Evolutionary conservation across 92 coral and sea anemone genomes (phyloP).

Genomic region (Phenganax stokvisi): DNA sequence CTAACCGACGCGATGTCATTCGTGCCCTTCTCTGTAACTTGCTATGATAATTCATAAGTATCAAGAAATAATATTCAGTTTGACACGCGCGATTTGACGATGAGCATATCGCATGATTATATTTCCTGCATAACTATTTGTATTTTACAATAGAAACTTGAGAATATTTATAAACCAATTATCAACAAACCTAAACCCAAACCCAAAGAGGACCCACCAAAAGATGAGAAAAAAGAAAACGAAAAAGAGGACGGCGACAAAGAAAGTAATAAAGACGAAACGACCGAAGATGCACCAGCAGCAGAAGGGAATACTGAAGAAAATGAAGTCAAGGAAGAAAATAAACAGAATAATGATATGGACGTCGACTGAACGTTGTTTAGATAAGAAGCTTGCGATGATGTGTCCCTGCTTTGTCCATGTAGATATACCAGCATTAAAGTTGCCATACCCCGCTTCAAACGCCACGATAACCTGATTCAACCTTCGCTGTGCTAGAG

Average conservation of each 20-base stretch:
- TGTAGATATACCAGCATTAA: background rate
- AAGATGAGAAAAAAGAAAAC: conserved; percentile 44
- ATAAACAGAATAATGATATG: conserved; percentile 51
- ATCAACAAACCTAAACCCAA: conserved; percentile 82
- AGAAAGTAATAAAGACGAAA: background rate
- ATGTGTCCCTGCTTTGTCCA: background rate
- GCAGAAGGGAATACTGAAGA: conserved; percentile 25
- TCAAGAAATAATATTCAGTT: too few species aligned
- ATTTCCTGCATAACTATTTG: too few species aligned
- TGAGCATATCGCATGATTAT: too few species aligned
- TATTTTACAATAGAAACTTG: conserved; percentile 55
- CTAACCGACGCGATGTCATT: too few species aligned
- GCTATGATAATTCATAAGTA: too few species aligned
- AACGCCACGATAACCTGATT: background rate
- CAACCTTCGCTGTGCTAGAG: too few species aligned
- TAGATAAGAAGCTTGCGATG: conserved; percentile 7
- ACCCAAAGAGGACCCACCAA: conserved; percentile 81
- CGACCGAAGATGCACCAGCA: conserved; percentile 18
- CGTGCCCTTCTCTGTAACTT: too few species aligned
- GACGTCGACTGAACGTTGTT: conserved; percentile 39
- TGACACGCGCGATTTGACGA: too few species aligned
- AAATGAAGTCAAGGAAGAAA: conserved; percentile 27
- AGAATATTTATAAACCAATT: conserved; percentile 72
- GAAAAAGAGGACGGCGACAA: background rate
- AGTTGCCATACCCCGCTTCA: background rate